Conservation (phyloP, 2,113 vertebrate genomes). For the Chelonoidis abingdonii region DNA sequence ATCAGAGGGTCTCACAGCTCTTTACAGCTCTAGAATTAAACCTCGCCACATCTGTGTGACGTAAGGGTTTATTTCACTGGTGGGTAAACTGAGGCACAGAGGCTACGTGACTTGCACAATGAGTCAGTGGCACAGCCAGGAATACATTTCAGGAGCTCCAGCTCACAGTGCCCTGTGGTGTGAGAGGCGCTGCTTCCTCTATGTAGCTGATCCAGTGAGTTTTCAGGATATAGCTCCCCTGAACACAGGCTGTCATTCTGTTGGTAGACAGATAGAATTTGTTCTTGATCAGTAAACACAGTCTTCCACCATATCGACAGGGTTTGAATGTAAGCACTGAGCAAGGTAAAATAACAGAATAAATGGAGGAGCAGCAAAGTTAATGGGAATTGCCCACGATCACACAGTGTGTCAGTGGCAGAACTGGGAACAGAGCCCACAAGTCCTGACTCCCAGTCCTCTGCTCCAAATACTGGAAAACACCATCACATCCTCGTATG, state of each 20-base stretch:
- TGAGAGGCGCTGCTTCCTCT: not conserved
- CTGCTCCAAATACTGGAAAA: not conserved
- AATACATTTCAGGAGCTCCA: not conserved
- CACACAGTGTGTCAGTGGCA: not conserved
- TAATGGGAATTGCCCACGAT: not conserved
- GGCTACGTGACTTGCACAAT: not conserved
- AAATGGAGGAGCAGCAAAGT: not conserved
- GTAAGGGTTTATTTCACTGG: not conserved
- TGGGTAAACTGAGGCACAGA: not conserved
- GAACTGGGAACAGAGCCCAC: not conserved
- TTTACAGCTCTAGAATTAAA: not conserved
- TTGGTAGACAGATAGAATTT: not conserved
- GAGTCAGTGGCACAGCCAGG: not conserved
- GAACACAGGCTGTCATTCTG: not conserved
- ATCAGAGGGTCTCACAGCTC: fast-evolving
- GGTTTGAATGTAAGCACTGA: not conserved
- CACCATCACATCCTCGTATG: not conserved
- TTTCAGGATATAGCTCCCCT: not conserved
- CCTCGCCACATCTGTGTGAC: fast-evolving
- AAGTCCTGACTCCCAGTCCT: not conserved
- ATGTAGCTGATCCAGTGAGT: not conserved
- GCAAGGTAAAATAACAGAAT: not conserved
- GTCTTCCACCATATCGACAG: not conserved
- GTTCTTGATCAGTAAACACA: not conserved
- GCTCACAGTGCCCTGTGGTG: not conserved